These are phyloP conservation scores for Armadillidium nasatum DNA, from an alignment of 1,140 invertebrate species.

Conservation along the genomic window DNA sequence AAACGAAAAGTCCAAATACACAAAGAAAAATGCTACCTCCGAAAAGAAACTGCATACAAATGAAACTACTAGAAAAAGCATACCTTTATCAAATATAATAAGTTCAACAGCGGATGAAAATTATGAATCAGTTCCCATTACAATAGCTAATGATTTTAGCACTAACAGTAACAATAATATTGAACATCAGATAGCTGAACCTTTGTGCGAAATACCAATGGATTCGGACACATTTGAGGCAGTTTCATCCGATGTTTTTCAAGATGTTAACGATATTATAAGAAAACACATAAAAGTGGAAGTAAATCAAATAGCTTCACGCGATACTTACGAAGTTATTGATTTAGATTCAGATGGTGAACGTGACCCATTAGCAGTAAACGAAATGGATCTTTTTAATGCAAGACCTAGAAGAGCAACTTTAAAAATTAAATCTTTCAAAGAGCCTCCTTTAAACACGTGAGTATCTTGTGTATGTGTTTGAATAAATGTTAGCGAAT, in stretches of 20 bases:
- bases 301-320: background rate
- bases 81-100: background rate
- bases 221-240: background rate
- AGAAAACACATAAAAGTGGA: background rate
- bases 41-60: background rate
- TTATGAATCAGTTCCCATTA: background rate
- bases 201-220: background rate
- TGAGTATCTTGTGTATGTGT: too few relatives aligned
- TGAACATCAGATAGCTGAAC: background rate
- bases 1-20: background rate
- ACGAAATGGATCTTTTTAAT: background rate
- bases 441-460: constrained; percentile 5
- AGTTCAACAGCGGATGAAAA: background rate
- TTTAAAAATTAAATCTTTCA: background rate
- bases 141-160: background rate
- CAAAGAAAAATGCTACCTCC: background rate
- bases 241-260: background rate
- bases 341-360: background rate
- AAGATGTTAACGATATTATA: background rate
- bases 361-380: background rate
- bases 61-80: background rate
- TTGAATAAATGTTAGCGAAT: too few relatives aligned
- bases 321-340: background rate
- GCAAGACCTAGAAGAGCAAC: background rate
- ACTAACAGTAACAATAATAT: background rate